Evolutionary conservation across 2,888 invertebrate species (phyloP), one percentile per base, ranked within the genome.

Genomic region (Lottia scabra): DNA sequence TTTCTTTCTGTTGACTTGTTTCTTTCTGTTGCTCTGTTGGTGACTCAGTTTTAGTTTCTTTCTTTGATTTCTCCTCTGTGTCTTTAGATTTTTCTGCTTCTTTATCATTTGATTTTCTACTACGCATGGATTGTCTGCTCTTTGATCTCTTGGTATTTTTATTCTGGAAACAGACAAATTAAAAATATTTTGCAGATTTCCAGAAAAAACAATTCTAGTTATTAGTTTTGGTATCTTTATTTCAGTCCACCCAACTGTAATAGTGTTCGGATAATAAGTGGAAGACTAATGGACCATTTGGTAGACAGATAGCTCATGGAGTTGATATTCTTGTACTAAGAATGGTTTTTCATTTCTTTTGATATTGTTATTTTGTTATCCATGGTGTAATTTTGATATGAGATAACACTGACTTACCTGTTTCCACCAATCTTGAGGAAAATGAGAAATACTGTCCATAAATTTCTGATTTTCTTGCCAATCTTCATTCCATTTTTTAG

Each of bases 371-470:
- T n/a, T n/a, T n/a, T n/a, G n/a, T n/a, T n/a, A n/a, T n/a, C n/a
- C n/a, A n/a, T n/a, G n/a, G n/a, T n/a, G n/a, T n/a, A n/a, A n/a
- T n/a, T n/a, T n/a, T n/a, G n/a, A n/a, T n/a, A n/a, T n/a, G n/a
- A n/a, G n/a, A n/a, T n/a, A n/a, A n/a, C n/a, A n/a, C n/a, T 38
- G 5, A 43, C 46, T n/a, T 73, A 75, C 75, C 70, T 77, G 71
- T 38, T 75, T 75, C 89, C 89, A 89, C 89, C 89, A 89, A 48
- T 89, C 85, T 71, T 81, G 81, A 10, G 88, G 89, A 79, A 83
- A 90, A 70, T 81, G 80, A 12, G 89, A 85, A 72, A 90, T 90
- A 74, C 83, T 87, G 76, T 89, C 89, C 82, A 90, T 84, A 74
- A 87, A 89, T 43, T 77, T 78, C 72, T 86, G 86, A 74, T 89